Conservation (phyloP, 2,888 invertebrate species). For the Drosophila cognata region DNA sequence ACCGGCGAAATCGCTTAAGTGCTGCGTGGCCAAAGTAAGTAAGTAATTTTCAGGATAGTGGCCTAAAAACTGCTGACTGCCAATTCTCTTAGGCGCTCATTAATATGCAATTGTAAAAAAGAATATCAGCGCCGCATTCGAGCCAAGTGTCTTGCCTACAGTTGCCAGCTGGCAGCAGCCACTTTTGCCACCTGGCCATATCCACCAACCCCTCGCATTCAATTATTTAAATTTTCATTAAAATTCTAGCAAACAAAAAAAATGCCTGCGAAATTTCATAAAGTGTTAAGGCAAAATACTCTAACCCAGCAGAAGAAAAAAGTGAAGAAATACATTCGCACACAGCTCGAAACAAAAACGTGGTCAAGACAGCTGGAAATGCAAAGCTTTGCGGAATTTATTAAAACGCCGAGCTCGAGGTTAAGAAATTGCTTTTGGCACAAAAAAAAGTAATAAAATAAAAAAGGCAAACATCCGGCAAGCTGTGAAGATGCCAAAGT, state of each 20-base stretch:
- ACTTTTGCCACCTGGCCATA: slow-evolving; percentile 27
- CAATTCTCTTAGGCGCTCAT: slow-evolving; percentile 63
- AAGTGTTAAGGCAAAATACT: slow-evolving; percentile 65
- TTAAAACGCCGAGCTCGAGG: slow-evolving; percentile 68
- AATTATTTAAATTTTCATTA: slow-evolving; percentile 81
- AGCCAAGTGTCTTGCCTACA: slow-evolving; percentile 11
- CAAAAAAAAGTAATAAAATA: slow-evolving; percentile 24
- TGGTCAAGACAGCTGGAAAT: slow-evolving; percentile 66
- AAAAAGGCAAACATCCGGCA: not conserved
- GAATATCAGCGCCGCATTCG: slow-evolving; percentile 19
- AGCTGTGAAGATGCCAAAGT: not conserved
- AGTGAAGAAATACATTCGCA: slow-evolving; percentile 1
- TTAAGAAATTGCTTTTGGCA: slow-evolving; percentile 72
- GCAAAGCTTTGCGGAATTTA: slow-evolving; percentile 77
- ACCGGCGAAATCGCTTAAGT: slow-evolving; percentile 58
- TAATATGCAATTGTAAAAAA: slow-evolving; percentile 70
- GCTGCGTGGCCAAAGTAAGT: slow-evolving; percentile 32
- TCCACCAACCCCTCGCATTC: slow-evolving; percentile 51
- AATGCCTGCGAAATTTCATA: slow-evolving; percentile 60
- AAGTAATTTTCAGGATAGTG: slow-evolving; percentile 11
- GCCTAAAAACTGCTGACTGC: slow-evolving; percentile 50
- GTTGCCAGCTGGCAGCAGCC: slow-evolving; percentile 44
- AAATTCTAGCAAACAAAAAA: slow-evolving; percentile 54
- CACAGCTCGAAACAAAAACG: slow-evolving; percentile 39
- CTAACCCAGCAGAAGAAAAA: slow-evolving; percentile 13